These are phyloP conservation scores for Amyelois transitella DNA, from an alignment of 1,140 invertebrate species.

Conservation along the genomic window DNA sequence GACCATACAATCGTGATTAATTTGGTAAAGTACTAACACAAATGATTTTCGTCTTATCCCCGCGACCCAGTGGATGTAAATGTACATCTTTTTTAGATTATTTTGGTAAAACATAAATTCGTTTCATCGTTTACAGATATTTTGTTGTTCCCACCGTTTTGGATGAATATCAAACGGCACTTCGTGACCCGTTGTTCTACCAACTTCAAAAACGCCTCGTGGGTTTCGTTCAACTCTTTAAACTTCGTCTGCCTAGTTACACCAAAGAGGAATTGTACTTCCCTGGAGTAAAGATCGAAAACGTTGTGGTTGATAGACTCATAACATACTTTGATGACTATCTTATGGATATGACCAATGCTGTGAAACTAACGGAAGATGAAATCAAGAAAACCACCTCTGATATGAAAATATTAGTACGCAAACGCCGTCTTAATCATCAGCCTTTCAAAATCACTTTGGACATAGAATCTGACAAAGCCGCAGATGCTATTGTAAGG, in stretches of 20 bases:
- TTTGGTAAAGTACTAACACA: too few relatives aligned
- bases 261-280: slow-evolving; percentile 78
- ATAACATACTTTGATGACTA: slow-evolving; percentile 76
- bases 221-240: slow-evolving; percentile 74
- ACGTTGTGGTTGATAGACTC: slow-evolving; percentile 72
- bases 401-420: slow-evolving; percentile 71
- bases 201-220: slow-evolving; percentile 78
- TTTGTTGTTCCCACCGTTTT: slow-evolving; percentile 72
- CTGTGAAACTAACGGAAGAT: slow-evolving; percentile 49
- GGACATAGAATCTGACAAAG: slow-evolving; percentile 75
- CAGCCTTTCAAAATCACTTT: slow-evolving; percentile 79
- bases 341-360: slow-evolving; percentile 74
- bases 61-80: too few relatives aligned
- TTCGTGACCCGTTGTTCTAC: slow-evolving; percentile 81
- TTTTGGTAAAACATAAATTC: too few relatives aligned
- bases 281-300: slow-evolving; percentile 75
- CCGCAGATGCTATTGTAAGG: slow-evolving; percentile 74
- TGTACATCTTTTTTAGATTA: too few relatives aligned
- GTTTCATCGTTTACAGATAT: slow-evolving; percentile 52
- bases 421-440: slow-evolving; percentile 77
- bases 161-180: slow-evolving; percentile 76
- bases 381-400: slow-evolving; percentile 52
- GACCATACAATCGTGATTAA: too few relatives aligned
- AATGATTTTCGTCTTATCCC: too few relatives aligned
- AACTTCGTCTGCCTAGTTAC: slow-evolving; percentile 77